These are phyloP conservation scores for Neodon shergylaensis DNA, from an alignment of 2,113 vertebrate genomes.

Conservation along the genomic window DNA sequence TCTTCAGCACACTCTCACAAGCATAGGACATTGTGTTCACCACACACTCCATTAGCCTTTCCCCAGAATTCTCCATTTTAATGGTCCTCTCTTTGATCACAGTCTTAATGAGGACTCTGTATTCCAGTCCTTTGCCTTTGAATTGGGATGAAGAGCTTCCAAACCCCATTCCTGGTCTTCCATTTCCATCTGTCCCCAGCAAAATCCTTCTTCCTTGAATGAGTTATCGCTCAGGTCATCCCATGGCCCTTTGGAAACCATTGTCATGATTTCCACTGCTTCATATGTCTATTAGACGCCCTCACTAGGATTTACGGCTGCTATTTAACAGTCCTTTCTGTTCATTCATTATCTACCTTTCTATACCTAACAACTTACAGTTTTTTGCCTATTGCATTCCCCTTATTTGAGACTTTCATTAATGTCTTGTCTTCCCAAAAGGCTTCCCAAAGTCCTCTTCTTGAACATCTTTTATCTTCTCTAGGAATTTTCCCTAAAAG, in stretches of 20 bases:
- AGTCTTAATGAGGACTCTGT: background rate
- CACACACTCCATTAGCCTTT: background rate
- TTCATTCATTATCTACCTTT: background rate
- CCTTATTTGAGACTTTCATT: conserved; percentile 22
- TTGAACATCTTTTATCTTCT: background rate
- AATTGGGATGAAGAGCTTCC: background rate
- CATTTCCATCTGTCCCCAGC: background rate
- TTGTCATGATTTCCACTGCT: background rate
- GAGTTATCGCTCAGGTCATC: background rate
- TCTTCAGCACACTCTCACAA: background rate
- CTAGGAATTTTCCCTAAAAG: background rate
- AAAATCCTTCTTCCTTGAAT: background rate
- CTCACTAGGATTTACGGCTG: background rate
- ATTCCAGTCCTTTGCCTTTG: background rate
- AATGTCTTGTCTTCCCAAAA: background rate
- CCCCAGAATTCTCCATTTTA: background rate
- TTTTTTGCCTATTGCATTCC: background rate
- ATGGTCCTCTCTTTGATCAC: background rate
- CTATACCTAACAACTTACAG: background rate
- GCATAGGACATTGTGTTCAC: background rate
- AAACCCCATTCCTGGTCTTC: background rate
- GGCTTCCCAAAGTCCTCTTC: background rate
- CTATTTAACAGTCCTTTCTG: background rate
- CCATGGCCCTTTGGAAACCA: background rate
- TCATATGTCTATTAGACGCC: background rate